phyloP scores from a whole-genome alignment of 2,797 vertebrate species.

The Acanthis flammea region DNA sequence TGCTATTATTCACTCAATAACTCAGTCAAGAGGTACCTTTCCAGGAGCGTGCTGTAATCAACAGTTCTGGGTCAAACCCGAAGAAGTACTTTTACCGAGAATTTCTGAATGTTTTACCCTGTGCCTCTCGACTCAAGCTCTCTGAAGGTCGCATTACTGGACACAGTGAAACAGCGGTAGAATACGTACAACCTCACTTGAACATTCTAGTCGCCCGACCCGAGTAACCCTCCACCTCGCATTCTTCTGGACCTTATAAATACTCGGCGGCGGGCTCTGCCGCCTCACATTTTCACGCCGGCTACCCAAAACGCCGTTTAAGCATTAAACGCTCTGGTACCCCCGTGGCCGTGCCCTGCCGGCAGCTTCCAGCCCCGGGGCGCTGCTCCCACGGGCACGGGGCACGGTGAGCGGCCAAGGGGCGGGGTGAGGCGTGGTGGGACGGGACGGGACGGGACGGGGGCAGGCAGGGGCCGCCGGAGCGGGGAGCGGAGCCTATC shows the following conservation, averaged over 20 bases:
- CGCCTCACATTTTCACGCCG: neutral
- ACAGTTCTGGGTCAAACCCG: neutral
- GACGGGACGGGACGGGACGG: neutral
- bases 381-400: accelerated
- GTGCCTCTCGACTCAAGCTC: neutral
- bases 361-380: neutral
- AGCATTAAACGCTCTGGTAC: accelerated
- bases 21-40: neutral
- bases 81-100: neutral
- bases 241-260: neutral
- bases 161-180: too few relatives aligned
- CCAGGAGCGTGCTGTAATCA: neutral
- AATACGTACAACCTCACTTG: neutral
- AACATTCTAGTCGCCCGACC: neutral
- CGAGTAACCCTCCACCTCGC: neutral
- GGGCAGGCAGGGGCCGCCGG: neutral
- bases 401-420: neutral
- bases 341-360: accelerated
- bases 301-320: accelerated
- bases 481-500: neutral
- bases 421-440: neutral
- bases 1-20: neutral
- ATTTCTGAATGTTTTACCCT: neutral
- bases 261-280: neutral
- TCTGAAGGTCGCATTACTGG: neutral